Evolutionary conservation across 2,113 vertebrate genomes (phyloP).

Genomic region (Lanius ludovicianus): DNA sequence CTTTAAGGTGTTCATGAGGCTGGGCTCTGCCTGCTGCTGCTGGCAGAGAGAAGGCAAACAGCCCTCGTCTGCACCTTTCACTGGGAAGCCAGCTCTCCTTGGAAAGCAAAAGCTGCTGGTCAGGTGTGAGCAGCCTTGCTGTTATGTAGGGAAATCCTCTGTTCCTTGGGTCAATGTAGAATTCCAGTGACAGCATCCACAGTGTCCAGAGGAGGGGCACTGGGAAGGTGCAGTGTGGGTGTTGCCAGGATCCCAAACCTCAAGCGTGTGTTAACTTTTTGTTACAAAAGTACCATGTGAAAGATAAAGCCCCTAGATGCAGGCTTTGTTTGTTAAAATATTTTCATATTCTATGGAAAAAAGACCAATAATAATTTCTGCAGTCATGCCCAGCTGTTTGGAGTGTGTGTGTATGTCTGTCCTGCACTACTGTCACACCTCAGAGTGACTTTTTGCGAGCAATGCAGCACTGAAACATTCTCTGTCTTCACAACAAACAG

Average conservation of each 20-base stretch:
- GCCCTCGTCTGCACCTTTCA: not conserved
- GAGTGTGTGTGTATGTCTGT: not conserved
- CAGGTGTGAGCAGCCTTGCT: not conserved
- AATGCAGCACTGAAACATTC: not conserved
- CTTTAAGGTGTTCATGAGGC: rapidly evolving
- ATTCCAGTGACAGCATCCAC: not conserved
- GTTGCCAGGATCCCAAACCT: not conserved
- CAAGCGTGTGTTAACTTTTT: not conserved
- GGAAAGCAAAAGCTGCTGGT: not conserved
- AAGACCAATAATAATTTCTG: not conserved
- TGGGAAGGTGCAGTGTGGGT: rapidly evolving
- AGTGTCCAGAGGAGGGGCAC: not conserved
- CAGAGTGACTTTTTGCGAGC: not conserved
- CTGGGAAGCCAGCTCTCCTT: not conserved
- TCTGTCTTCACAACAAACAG: not conserved
- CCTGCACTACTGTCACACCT: not conserved
- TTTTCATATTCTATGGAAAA: not conserved
- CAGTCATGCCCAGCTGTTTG: not conserved
- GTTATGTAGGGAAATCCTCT: not conserved
- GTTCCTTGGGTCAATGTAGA: not conserved
- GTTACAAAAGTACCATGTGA: not conserved
- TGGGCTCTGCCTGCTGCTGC: not conserved
- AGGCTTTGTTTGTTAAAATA: not conserved
- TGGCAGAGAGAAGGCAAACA: not conserved
- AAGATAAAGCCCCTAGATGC: not conserved